These are phyloP conservation scores for Anoplophora glabripennis DNA, from an alignment of 1,140 invertebrate genomes.

Conservation along the genomic window DNA sequence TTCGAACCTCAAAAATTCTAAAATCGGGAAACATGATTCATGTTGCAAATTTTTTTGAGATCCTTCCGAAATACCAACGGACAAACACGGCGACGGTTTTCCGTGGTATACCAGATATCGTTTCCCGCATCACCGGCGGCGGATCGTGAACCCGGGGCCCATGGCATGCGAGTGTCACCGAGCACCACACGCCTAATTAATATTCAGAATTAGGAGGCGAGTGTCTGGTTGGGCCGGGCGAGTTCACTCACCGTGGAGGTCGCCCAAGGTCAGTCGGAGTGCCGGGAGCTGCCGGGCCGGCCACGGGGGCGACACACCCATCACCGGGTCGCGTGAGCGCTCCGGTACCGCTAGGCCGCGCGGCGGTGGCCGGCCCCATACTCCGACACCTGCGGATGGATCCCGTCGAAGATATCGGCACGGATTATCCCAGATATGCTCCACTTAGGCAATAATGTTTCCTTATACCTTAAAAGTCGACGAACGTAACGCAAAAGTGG, in stretches of 20 bases:
- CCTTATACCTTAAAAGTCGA: no score
- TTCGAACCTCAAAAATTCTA: no score
- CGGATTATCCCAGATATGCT: no score
- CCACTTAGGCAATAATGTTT: no score
- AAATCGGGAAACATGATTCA: no score
- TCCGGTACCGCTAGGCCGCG: background rate
- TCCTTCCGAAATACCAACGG: no score
- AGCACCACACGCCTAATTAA: background rate
- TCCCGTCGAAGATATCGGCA: background rate
- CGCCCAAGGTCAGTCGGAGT: background rate
- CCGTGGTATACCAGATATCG: no score
- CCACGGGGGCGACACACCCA: slow-evolving; percentile 1
- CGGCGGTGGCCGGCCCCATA: no score
- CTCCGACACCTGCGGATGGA: background rate
- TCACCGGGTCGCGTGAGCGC: background rate
- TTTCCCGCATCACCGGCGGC: background rate
- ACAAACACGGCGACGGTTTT: no score
- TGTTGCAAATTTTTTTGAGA: no score
- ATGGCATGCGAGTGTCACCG: background rate
- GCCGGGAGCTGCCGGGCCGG: background rate
- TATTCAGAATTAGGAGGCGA: slow-evolving; percentile 5
- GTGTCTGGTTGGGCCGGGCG: background rate
- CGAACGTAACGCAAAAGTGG: no score
- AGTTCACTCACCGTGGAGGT: background rate
- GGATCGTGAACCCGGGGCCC: background rate